These are phyloP conservation scores for Abscondita cerata DNA, from an alignment of 2,888 invertebrate species.

Conservation along the genomic window DNA sequence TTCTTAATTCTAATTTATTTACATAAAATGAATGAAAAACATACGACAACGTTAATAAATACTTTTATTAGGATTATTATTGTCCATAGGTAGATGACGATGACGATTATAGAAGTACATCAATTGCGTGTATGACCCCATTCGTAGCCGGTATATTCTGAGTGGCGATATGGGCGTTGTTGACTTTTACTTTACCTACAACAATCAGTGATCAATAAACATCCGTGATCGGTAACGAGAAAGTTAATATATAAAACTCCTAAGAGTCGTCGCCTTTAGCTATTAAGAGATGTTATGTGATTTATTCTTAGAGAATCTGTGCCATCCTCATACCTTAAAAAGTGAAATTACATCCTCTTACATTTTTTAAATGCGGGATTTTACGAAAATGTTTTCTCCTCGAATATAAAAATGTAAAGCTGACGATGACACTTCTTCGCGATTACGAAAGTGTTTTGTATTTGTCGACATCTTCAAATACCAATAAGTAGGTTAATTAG, in stretches of 20 bases:
- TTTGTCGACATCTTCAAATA: no score
- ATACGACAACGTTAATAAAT: no score
- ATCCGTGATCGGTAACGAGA: background rate
- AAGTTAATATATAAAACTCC: conserved; percentile 1
- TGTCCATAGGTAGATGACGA: background rate
- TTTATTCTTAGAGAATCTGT: conserved; percentile 16
- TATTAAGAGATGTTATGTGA: conserved; percentile 23
- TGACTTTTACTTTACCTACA: conserved; percentile 83
- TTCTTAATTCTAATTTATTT: no score
- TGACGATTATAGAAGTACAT: conserved; percentile 65
- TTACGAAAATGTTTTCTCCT: no score
- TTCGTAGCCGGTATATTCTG: conserved; percentile 89
- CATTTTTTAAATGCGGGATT: no score
- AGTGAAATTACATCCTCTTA: conserved; percentile 14
- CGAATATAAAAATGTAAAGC: no score
- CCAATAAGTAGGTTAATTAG: conserved; percentile 21
- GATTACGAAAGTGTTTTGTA: no score
- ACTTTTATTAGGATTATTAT: no score
- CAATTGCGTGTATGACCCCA: conserved; percentile 86
- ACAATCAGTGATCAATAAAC: conserved; percentile 33
- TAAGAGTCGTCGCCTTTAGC: conserved; percentile 23
- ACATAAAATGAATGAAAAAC: no score
- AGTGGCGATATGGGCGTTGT: conserved; percentile 81
- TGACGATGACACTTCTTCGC: no score
- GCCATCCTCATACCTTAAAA: conserved; percentile 3